A percentile compares a stretch with the other conserved stretches of the same genome.
Evolutionary conservation across 2,888 invertebrate species (phyloP).

Genomic region (Anoplius nigerrimus): DNA sequence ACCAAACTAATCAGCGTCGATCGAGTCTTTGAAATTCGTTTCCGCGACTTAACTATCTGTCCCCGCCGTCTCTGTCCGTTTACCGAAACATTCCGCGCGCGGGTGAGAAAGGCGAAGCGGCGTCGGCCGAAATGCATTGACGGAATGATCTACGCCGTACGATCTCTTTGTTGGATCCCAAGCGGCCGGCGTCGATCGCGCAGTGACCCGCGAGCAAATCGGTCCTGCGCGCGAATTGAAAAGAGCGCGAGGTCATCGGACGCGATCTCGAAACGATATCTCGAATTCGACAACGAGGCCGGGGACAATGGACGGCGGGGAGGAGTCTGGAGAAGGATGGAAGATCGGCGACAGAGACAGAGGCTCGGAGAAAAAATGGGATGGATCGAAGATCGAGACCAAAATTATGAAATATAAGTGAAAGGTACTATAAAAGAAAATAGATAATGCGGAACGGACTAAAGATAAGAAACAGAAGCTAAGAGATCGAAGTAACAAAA

Average conservation of each 20-base stretch:
- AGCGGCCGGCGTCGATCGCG: neutral
- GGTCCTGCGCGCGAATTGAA: slow-evolving; percentile 22
- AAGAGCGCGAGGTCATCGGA: slow-evolving; percentile 49
- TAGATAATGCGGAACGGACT: too few relatives aligned
- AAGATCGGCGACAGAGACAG: slow-evolving; percentile 7
- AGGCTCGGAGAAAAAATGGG: neutral
- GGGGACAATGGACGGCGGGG: slow-evolving; percentile 52
- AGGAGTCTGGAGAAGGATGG: slow-evolving; percentile 11
- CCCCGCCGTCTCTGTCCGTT: too few relatives aligned
- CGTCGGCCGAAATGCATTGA: neutral
- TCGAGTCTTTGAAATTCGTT: too few relatives aligned
- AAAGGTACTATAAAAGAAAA: too few relatives aligned
- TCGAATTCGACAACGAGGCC: slow-evolving; percentile 52
- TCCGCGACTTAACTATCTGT: too few relatives aligned
- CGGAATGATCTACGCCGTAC: neutral
- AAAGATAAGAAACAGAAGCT: too few relatives aligned
- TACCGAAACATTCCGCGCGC: neutral
- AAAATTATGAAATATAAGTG: too few relatives aligned
- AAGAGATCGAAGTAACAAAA: too few relatives aligned
- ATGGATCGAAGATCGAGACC: too few relatives aligned
- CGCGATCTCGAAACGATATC: slow-evolving; percentile 45
- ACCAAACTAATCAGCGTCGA: too few relatives aligned
- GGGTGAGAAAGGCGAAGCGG: neutral
- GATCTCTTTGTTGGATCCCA: slow-evolving; percentile 3
- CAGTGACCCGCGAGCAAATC: slow-evolving; percentile 11